Evolutionary conservation across 37 sponge, comb jelly and placozoan species (phyloP).

Genomic region (Trichoplax adhaerens): DNA sequence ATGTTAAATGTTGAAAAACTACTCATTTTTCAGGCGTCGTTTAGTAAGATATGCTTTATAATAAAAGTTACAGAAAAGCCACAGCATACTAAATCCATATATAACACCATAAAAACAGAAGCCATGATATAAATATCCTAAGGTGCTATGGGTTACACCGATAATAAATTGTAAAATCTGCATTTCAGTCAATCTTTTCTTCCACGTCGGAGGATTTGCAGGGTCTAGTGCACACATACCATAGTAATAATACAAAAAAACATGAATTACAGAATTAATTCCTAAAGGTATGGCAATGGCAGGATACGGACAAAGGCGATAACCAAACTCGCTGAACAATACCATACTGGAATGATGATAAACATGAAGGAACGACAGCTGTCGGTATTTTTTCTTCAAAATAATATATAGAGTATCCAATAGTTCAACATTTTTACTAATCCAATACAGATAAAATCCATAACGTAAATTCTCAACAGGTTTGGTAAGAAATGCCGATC

Average conservation of each 20-base stretch:
- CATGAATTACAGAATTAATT: constrained; percentile 29
- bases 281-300: constrained; percentile 12
- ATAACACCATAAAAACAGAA: constrained; percentile 47
- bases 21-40: constrained; percentile 9
- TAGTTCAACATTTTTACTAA: constrained; percentile 27
- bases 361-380: constrained; percentile 33
- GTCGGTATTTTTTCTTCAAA: constrained; percentile 24
- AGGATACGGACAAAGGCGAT: constrained; percentile 18
- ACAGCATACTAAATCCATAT: constrained; percentile 32
- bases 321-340: constrained; percentile 26
- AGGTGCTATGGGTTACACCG: neutral
- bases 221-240: constrained; percentile 2
- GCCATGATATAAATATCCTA: constrained; percentile 26
- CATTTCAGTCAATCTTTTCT: constrained; percentile 18
- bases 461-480: too few relatives aligned
- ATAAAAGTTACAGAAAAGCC: constrained; percentile 55
- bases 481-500: too few relatives aligned
- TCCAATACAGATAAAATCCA: constrained; percentile 40
- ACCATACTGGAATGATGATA: constrained; percentile 40
- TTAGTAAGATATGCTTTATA: constrained; percentile 40
- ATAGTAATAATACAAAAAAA: constrained; percentile 33
- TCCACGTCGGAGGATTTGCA: constrained; percentile 6
- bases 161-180: constrained; percentile 32
- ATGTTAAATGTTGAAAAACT: neutral
- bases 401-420: constrained; percentile 32